Evolutionary conservation across 2,113 vertebrate species (phyloP).

Genomic region (Rhynchomys soricoides): DNA sequence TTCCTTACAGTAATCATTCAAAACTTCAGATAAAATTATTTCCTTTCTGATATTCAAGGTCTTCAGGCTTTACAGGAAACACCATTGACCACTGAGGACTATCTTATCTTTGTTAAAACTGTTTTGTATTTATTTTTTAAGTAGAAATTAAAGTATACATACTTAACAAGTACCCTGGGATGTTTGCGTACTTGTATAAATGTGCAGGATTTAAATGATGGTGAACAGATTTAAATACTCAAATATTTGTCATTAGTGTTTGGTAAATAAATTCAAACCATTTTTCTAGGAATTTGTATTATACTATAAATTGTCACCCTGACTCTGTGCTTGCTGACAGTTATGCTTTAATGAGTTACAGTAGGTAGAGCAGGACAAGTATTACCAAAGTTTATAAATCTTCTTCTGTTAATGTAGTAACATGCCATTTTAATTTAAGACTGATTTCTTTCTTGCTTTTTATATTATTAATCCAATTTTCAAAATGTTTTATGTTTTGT

Average conservation of each 20-base stretch:
- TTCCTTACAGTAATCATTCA: neutral
- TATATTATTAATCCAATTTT: neutral
- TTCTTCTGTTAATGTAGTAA: neutral
- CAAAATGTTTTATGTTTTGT: neutral
- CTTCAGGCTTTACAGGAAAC: neutral
- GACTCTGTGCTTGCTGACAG: neutral
- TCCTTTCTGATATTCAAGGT: neutral
- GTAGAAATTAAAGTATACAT: neutral
- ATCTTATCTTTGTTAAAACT: neutral
- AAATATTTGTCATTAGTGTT: neutral
- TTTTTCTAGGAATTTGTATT: neutral
- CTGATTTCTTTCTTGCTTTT: neutral
- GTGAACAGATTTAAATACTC: neutral
- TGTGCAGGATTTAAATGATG: neutral
- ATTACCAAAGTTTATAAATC: neutral
- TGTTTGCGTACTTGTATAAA: neutral
- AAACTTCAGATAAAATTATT: neutral
- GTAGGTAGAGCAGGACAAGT: neutral
- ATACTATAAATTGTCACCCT: neutral
- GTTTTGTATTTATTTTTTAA: neutral
- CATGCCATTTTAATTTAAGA: neutral
- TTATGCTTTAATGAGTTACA: neutral
- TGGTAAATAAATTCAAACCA: neutral
- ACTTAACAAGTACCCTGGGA: neutral
- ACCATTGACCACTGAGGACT: neutral